Evolutionary conservation across 2,113 vertebrate species (phyloP).

Genomic region (Xenopus tropicalis): UCB_Xtro_10.0 CM004447.2:86544001-86544500

Average conservation of each 20-base stretch:
- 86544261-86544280: too few relatives aligned
- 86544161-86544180: background rate
- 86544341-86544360: too few relatives aligned
- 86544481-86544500: too few relatives aligned
- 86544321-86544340: too few relatives aligned
- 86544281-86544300: too few relatives aligned
- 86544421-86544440: too few relatives aligned
- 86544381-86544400: too few relatives aligned
- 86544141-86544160: background rate
- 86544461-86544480: too few relatives aligned
- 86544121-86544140: background rate
- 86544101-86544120: background rate
- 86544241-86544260: background rate
- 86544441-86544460: too few relatives aligned
- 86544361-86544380: too few relatives aligned
- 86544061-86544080: background rate
- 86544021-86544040: conserved; percentile 14
- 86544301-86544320: too few relatives aligned
- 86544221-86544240: background rate
- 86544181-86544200: background rate
- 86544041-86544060: conserved; percentile 6
- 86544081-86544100: conserved; percentile 1
- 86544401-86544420: too few relatives aligned
- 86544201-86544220: background rate
- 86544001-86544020: conserved; percentile 38